phyloP scores from a whole-genome alignment of 2,113 vertebrate species.

The Melanerpes formicivorus region DNA sequence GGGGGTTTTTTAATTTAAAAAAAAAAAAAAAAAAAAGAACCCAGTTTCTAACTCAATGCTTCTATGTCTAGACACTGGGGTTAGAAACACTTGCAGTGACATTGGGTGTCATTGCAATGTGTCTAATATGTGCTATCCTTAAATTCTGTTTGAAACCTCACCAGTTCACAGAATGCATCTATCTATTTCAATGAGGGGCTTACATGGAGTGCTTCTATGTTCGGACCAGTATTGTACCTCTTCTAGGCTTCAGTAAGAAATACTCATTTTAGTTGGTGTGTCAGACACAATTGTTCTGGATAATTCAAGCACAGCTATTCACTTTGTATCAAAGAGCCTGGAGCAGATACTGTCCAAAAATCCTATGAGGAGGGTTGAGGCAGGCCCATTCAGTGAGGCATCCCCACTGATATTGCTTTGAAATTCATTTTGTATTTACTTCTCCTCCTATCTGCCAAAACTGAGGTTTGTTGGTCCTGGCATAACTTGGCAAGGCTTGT shows the following conservation, averaged over 20 bases:
- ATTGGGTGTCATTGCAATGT: not conserved
- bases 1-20: not conserved
- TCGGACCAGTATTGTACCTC: not conserved
- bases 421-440: slow-evolving; percentile 30
- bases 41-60: not conserved
- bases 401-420: not conserved
- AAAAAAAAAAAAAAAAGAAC: not conserved
- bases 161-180: not conserved
- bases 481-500: slow-evolving; percentile 33
- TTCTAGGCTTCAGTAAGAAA: not conserved
- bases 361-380: not conserved
- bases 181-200: not conserved
- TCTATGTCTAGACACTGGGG: not conserved
- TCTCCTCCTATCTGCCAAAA: slow-evolving; percentile 16
- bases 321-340: not conserved
- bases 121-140: fast-evolving
- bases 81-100: not conserved
- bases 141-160: not conserved
- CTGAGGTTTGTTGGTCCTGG: slow-evolving; percentile 3
- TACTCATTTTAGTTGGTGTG: not conserved
- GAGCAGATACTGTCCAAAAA: slow-evolving; percentile 8
- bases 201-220: not conserved
- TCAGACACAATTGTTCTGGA: not conserved
- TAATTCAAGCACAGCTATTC: not conserved
- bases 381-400: not conserved